phyloP scores from a whole-genome alignment of 2,797 vertebrate species.

The Mus spretus region DNA sequence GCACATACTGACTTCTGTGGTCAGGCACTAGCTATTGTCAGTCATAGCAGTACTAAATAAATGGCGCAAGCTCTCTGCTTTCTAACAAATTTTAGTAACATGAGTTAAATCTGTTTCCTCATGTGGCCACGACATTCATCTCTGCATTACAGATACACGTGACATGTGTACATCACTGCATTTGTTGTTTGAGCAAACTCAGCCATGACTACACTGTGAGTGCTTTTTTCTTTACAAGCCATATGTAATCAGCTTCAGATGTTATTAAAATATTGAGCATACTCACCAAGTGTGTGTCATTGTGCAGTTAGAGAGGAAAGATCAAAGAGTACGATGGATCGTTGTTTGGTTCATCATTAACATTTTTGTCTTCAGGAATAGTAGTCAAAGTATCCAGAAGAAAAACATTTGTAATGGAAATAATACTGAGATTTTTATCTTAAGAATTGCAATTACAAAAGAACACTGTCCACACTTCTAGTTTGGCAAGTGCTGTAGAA shows the following conservation, averaged over 20 bases:
- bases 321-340: not conserved
- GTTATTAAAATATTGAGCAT: not conserved
- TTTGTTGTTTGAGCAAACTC: not conserved
- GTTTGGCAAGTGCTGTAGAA: not conserved
- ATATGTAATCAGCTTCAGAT: not conserved
- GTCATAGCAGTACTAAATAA: not conserved
- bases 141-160: not conserved
- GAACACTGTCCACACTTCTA: not conserved
- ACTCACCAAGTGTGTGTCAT: not conserved
- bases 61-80: not conserved
- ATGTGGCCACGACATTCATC: not conserved
- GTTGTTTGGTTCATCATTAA: not conserved
- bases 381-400: not conserved
- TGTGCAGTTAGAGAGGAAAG: not conserved
- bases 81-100: not conserved
- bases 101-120: not conserved
- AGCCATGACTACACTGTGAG: not conserved
- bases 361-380: not conserved
- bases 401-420: not conserved
- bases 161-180: not conserved
- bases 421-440: not conserved
- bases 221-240: not conserved
- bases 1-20: not conserved
- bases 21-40: not conserved
- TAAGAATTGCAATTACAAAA: not conserved